These are phyloP conservation scores for Anseranas semipalmata DNA, from an alignment of 2,113 vertebrate genomes.

Conservation along the genomic window DNA sequence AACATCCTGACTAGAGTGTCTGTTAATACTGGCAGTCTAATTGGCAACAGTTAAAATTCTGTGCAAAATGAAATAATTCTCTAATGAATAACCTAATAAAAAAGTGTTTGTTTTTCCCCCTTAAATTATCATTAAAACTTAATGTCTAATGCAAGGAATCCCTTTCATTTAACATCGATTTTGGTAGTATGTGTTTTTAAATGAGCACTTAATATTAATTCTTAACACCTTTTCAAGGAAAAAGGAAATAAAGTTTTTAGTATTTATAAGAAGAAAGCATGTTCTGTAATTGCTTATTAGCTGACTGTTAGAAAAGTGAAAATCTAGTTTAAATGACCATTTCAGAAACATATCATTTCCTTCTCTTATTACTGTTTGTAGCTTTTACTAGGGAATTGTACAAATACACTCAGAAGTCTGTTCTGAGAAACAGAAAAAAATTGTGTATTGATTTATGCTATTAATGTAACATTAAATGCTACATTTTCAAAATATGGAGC, in stretches of 20 bases:
- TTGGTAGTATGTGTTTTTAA: conserved; percentile 42
- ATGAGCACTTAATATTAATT: conserved; percentile 54
- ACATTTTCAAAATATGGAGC: not conserved
- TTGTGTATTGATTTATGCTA: not conserved
- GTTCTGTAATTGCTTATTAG: conserved; percentile 57
- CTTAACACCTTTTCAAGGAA: conserved; percentile 41
- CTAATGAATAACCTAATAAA: conserved; percentile 51
- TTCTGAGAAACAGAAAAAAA: conserved; percentile 30
- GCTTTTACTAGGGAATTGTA: conserved; percentile 38
- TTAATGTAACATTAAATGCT: no score
- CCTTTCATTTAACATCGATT: conserved; percentile 53
- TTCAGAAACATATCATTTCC: not conserved
- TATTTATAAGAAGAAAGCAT: conserved; percentile 42
- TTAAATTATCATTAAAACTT: conserved; percentile 56
- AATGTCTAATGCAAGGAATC: conserved; percentile 53
- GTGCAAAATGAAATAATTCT: conserved; percentile 56
- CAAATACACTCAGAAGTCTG: not conserved
- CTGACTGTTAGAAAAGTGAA: conserved; percentile 24
- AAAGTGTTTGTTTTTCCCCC: conserved; percentile 34
- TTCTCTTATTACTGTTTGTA: conserved; percentile 10
- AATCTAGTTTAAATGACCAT: conserved; percentile 49
- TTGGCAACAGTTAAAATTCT: conserved; percentile 5
- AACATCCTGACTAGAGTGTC: not conserved
- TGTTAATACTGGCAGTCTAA: conserved; percentile 53
- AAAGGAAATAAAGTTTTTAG: conserved; percentile 54